Percentiles rank a stretch among this genome's conserved stretches.
Conservation (phyloP, 2,113 vertebrate species). For the Myanophis thanlyinensis region DNA sequence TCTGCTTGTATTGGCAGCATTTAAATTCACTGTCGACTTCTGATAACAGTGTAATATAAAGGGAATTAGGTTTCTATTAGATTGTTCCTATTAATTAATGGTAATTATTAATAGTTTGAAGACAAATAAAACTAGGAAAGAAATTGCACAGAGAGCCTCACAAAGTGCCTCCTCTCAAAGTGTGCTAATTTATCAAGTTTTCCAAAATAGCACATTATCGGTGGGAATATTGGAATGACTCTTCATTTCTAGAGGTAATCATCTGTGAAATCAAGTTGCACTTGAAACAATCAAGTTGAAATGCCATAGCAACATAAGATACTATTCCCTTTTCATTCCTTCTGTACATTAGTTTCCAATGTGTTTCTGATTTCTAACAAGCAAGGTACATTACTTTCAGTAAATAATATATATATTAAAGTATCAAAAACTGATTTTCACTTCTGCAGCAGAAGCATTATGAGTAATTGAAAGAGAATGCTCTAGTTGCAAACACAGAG, state of each 20-base stretch:
- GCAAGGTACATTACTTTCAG: not conserved
- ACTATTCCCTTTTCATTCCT: constrained; percentile 7
- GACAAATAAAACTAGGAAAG: not conserved
- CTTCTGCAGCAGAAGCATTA: not conserved
- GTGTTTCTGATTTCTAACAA: not conserved
- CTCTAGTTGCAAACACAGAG: not conserved
- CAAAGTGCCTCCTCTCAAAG: not conserved
- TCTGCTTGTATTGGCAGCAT: not conserved
- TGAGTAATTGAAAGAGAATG: constrained; percentile 4
- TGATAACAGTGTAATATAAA: not conserved
- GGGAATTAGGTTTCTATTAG: not conserved
- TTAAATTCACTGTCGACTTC: not conserved
- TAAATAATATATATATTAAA: constrained; percentile 9
- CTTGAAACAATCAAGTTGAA: constrained; percentile 18
- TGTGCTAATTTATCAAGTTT: not conserved
- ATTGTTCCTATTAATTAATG: not conserved
- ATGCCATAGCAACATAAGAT: not conserved
- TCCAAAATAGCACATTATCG: not conserved
- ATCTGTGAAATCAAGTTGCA: constrained; percentile 12
- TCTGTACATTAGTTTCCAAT: not conserved
- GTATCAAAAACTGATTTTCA: constrained; percentile 16
- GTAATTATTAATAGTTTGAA: not conserved
- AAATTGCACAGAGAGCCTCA: not conserved
- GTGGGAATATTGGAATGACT: not conserved
- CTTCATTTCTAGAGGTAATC: not conserved